Evolutionary conservation across 2,888 invertebrate species (phyloP), one percentile per base, ranked within the genome.

Genomic region (Parnassius mnemosyne): DNA sequence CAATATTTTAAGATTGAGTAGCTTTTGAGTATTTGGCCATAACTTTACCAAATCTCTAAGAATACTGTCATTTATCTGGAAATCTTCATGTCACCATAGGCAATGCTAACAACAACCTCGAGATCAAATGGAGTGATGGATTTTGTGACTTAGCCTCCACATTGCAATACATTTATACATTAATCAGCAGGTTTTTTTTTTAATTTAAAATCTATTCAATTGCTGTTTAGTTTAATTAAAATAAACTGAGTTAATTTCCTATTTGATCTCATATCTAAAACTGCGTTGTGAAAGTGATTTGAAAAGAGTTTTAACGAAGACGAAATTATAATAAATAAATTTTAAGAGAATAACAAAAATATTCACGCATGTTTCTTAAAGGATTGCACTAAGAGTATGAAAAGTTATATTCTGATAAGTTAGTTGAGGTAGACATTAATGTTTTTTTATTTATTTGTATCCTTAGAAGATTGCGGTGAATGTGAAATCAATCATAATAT

Each of bases 281-380:
- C 87, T 87, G 86, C 82, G 77, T 70, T 66, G 73, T 69, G 83
- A 77, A 78, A 86, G 86, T 89, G 85, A 89, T 88, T 78, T 61
- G 76, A 80, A 80, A 77, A 82, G 76, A 83, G 82, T 83, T 85
- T 84, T 81, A 85, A 83, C 66, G 76, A 79, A 77, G 77, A 77
- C 73, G 79, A 79, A 79, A 75, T 75, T 77, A 76, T 80, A 77
- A 79, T 75, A 72, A 78, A 76, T 75, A 78, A 78, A 77, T 74
- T 77, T 70, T 79, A 82, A 81, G 73, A 70, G 65, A 65, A 80
- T 66, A 63, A 66, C 71, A 75, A 76, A 74, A 76, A 70, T 78
- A 84, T 80, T 80, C 83, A 82, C 85, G 84, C 81, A 77, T 81
- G 82, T 81, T 83, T 86, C 84, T 82, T n/a, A 83, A 84, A 78